Evolutionary conservation across 2,113 vertebrate genomes (phyloP).

Genomic region (Oncorhynchus clarkii): DNA sequence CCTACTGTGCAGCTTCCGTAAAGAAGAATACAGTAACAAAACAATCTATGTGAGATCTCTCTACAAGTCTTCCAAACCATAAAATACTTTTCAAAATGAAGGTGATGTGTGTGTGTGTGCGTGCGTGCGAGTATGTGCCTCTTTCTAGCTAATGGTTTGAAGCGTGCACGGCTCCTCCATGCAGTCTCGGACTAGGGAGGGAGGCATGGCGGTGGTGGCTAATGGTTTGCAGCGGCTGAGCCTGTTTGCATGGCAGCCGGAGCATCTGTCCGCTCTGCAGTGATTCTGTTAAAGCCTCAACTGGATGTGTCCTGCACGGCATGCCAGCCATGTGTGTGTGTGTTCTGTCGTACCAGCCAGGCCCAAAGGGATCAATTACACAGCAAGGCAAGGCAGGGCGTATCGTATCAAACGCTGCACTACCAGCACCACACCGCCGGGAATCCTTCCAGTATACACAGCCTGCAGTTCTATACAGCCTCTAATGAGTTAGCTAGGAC

Average conservation of each 20-base stretch:
- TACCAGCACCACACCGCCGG: constrained; percentile 23
- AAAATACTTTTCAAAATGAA: neutral
- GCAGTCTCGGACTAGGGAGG: constrained; percentile 37
- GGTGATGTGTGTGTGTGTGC: neutral
- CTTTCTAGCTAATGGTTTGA: no score
- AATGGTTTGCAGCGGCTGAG: constrained; percentile 51
- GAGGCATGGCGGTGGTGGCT: constrained; percentile 47
- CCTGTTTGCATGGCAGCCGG: constrained; percentile 27
- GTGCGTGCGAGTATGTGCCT: no score
- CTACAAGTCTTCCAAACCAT: neutral
- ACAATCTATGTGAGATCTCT: neutral
- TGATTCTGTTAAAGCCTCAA: constrained; percentile 62
- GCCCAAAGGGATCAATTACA: constrained; percentile 78
- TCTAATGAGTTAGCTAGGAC: neutral
- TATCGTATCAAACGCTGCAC: constrained; percentile 43
- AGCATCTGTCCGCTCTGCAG: constrained; percentile 68
- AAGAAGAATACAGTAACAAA: neutral
- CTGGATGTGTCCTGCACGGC: constrained; percentile 46
- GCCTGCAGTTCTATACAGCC: neutral
- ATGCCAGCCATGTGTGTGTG: constrained; percentile 34
- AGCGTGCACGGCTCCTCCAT: neutral
- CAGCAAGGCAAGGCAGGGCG: constrained; percentile 25
- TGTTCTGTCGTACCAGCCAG: constrained; percentile 27
- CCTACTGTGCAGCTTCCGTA: no score
- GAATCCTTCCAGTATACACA: constrained; percentile 40